Percentiles rank a stretch among this genome's conserved stretches.
These are phyloP conservation scores for Lethrus apterus DNA, from an alignment of 1,140 invertebrate genomes.

Conservation along the genomic window DNA sequence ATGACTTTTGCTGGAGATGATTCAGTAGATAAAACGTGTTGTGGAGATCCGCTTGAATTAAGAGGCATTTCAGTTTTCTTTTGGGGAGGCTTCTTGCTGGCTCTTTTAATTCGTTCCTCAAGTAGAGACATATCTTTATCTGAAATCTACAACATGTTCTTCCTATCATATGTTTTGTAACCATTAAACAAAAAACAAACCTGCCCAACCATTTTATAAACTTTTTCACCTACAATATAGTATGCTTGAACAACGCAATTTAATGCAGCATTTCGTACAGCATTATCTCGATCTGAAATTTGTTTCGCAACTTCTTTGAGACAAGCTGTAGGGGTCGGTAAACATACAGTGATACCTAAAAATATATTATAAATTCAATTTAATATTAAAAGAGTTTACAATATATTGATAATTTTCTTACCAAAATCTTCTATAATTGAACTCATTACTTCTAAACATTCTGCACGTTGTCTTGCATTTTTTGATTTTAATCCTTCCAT, in stretches of 20 bases:
- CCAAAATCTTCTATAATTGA: conserved; percentile 82
- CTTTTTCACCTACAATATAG: conserved; percentile 80
- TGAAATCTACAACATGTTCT: conserved; percentile 54
- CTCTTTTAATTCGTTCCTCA: conserved; percentile 90
- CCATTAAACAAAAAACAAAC: conserved; percentile 44
- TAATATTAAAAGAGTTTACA: neutral
- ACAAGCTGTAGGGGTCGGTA: conserved; percentile 65
- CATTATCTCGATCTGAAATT: conserved; percentile 92
- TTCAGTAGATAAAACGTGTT: conserved; percentile 37
- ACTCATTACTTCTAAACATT: conserved; percentile 89
- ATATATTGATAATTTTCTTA: conserved; percentile 36
- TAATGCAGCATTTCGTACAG: conserved; percentile 90
- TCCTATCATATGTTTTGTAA: neutral
- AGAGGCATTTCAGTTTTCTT: conserved; percentile 32
- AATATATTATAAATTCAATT: too few species aligned
- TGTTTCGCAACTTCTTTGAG: conserved; percentile 89
- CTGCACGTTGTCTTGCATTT: conserved; percentile 90
- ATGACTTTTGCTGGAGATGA: conserved; percentile 34
- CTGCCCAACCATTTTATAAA: conserved; percentile 87
- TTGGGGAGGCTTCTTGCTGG: conserved; percentile 52
- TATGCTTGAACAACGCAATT: conserved; percentile 91
- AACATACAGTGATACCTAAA: conserved; percentile 58
- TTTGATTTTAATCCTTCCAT: conserved; percentile 96
- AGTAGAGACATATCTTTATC: conserved; percentile 91
- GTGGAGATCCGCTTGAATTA: conserved; percentile 8